Conservation (phyloP, 2,113 vertebrate species). For the Zosterops borbonicus region DNA sequence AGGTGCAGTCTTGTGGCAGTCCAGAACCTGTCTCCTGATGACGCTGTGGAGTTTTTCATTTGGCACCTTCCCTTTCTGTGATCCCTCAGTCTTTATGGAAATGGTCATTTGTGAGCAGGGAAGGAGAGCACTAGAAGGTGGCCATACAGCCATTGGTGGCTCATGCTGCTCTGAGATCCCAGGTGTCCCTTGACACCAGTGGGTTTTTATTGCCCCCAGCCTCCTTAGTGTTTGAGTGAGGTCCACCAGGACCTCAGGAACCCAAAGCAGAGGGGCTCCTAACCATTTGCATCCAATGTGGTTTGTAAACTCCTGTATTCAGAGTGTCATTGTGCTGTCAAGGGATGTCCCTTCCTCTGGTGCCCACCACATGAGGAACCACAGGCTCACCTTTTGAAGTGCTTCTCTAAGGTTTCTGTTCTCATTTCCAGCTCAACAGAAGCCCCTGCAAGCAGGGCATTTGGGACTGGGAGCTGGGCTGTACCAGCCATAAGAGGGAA, state of each 20-base stretch:
- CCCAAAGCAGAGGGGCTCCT: neutral
- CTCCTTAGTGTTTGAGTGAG: fast-evolving
- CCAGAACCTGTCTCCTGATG: neutral
- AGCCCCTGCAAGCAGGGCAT: neutral
- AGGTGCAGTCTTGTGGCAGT: neutral
- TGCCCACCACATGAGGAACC: fast-evolving
- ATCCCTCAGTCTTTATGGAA: neutral
- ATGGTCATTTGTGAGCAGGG: neutral
- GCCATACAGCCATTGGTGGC: fast-evolving
- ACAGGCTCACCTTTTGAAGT: neutral
- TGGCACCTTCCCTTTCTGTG: neutral
- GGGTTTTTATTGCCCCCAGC: neutral
- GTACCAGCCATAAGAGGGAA: neutral
- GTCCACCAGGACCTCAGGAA: neutral
- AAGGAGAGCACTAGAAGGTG: neutral
- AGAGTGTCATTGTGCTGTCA: fast-evolving
- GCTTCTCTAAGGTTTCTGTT: neutral
- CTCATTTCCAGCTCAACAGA: neutral
- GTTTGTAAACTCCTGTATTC: neutral
- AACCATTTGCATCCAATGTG: neutral
- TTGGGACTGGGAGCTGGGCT: neutral
- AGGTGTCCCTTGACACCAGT: fast-evolving
- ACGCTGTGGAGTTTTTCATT: neutral
- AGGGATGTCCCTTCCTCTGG: neutral
- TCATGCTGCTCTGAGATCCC: fast-evolving